Percentiles rank a stretch among this genome's conserved stretches.
These are phyloP conservation scores for Muscicapa comitata DNA, from an alignment of 2,797 vertebrate species.

Conservation along the genomic window DNA sequence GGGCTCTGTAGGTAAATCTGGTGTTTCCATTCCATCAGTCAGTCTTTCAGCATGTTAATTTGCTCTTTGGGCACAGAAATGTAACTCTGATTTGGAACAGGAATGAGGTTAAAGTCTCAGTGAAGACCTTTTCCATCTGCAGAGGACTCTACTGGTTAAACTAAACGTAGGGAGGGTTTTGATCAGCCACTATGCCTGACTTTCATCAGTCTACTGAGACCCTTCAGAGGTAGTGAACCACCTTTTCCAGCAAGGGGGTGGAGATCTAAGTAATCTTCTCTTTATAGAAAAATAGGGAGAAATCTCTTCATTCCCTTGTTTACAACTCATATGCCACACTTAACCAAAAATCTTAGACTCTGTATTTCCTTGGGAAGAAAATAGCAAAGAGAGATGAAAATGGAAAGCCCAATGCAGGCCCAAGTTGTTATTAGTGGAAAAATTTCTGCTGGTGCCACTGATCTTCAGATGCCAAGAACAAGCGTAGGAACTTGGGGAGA, in stretches of 20 bases:
- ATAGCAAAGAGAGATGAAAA: not conserved
- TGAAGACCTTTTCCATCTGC: not conserved
- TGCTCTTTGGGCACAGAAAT: not conserved
- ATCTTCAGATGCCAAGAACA: not conserved
- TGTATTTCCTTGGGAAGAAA: not conserved
- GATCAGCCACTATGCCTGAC: not conserved
- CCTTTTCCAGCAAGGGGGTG: not conserved
- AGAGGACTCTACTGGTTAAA: not conserved
- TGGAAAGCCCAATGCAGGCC: not conserved
- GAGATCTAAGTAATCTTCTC: not conserved
- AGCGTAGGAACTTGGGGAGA: rapidly evolving
- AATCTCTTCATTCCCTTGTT: not conserved
- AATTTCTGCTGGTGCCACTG: not conserved
- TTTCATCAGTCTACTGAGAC: not conserved
- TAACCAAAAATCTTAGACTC: not conserved
- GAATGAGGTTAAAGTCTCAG: not conserved
- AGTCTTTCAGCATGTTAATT: not conserved
- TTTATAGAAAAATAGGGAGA: not conserved
- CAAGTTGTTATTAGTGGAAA: not conserved
- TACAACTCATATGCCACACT: not conserved
- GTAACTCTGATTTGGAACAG: not conserved
- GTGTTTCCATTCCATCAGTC: not conserved
- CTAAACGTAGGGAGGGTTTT: not conserved
- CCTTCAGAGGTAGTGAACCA: not conserved
- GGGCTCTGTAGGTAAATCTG: not conserved